A percentile compares a stretch with the other conserved stretches of the same genome.
Conservation (phyloP, 2,113 vertebrate genomes). For the Prochilodus magdalenae region DNA sequence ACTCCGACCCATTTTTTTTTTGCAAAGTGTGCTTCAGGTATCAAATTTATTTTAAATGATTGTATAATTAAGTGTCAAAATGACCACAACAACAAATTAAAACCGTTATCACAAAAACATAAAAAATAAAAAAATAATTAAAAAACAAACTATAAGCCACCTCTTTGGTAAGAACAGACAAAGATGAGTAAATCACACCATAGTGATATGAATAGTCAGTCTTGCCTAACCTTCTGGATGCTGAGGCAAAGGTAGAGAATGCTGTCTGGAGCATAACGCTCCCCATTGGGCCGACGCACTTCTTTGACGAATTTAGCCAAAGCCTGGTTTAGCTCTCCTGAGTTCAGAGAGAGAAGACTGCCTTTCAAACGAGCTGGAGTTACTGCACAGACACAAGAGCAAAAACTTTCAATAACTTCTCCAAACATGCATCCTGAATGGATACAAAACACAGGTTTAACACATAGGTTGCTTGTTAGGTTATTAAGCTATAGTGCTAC, state of each 20-base stretch:
- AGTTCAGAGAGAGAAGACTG: conserved; percentile 84
- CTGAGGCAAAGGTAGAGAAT: conserved; percentile 97
- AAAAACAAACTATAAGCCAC: too few relatives aligned
- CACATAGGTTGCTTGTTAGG: too few relatives aligned
- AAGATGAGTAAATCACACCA: background rate
- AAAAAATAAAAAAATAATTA: background rate
- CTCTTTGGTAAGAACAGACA: too few relatives aligned
- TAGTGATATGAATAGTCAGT: background rate
- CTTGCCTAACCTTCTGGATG: conserved; percentile 90
- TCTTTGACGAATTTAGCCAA: conserved; percentile 90
- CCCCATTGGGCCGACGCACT: conserved; percentile 89
- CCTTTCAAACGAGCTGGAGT: conserved; percentile 84
- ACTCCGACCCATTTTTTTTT: too few relatives aligned
- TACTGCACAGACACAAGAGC: conserved; percentile 57
- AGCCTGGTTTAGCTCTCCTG: conserved; percentile 84
- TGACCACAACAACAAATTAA: background rate
- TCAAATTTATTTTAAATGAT: too few relatives aligned
- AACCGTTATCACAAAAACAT: background rate
- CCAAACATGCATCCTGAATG: background rate
- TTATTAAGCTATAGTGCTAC: too few relatives aligned
- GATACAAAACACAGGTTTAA: too few relatives aligned
- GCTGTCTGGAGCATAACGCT: conserved; percentile 94
- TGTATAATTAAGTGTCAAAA: background rate
- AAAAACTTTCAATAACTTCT: background rate
- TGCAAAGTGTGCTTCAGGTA: too few relatives aligned